phyloP scores from a whole-genome alignment of 2,888 invertebrate genomes.

The Tetranychus truncatus region DNA sequence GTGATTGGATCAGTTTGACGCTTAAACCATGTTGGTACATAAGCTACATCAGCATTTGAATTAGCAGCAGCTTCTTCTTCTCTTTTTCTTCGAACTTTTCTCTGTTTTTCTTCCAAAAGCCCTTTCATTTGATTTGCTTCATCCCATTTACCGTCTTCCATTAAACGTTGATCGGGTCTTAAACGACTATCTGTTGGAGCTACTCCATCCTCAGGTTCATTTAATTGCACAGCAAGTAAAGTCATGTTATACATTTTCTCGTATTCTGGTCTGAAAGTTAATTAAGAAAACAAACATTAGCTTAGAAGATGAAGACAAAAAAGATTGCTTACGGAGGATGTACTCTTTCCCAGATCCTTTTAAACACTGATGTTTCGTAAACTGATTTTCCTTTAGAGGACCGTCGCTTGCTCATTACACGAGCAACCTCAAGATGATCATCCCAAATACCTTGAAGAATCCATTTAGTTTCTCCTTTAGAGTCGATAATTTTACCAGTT shows the following conservation, averaged over 20 bases:
- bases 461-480: conserved; percentile 42
- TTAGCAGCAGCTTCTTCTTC: conserved; percentile 35
- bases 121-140: conserved; percentile 57
- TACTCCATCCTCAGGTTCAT: conserved; percentile 75
- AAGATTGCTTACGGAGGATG: conserved; percentile 45
- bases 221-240: conserved; percentile 79
- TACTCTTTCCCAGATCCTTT: conserved; percentile 65
- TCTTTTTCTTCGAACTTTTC: too few species aligned
- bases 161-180: conserved; percentile 92
- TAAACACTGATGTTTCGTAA: conserved; percentile 74
- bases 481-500: conserved; percentile 46
- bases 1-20: conserved; percentile 62
- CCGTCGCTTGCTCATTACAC: conserved; percentile 44
- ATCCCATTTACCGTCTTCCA: conserved; percentile 86
- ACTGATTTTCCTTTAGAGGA: conserved; percentile 53
- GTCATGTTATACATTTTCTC: conserved; percentile 77
- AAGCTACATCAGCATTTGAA: conserved; percentile 47
- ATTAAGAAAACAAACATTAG: conserved; percentile 25
- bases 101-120: conserved; percentile 67
- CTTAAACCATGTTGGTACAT: conserved; percentile 74
- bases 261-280: conserved; percentile 32
- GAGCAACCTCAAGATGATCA: conserved; percentile 76
- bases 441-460: conserved; percentile 81
- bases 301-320: too few species aligned
- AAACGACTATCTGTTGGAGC: conserved; percentile 83